A percentile compares a stretch with the other conserved stretches of the same genome.
These are phyloP conservation scores for Coelopa frigida DNA, from an alignment of 1,140 invertebrate genomes.

Conservation along the genomic window DNA sequence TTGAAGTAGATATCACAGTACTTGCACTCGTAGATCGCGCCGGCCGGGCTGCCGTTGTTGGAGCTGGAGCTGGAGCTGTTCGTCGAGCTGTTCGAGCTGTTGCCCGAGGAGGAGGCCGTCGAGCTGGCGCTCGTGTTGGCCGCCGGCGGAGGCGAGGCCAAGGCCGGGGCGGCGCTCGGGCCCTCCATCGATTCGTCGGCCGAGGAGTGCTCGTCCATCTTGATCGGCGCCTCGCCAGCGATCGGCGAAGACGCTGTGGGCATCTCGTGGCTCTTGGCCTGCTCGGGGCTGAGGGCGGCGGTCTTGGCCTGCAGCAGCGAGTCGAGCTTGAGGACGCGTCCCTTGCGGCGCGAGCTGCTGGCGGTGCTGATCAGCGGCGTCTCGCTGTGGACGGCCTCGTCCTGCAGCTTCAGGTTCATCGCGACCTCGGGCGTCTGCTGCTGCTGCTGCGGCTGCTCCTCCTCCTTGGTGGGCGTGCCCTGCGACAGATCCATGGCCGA, in stretches of 20 bases:
- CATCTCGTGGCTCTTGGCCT: conserved; percentile 15
- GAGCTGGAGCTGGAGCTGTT: conserved; percentile 40
- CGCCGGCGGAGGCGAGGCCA: neutral
- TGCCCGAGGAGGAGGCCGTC: conserved; percentile 37
- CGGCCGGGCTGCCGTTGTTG: conserved; percentile 37
- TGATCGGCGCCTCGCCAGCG: too few species aligned
- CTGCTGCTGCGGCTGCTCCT: conserved; percentile 11
- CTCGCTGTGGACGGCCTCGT: conserved; percentile 25
- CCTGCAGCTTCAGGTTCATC: conserved; percentile 35
- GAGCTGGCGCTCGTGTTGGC: conserved; percentile 33
- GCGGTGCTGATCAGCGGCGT: conserved; percentile 32
- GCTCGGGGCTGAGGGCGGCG: conserved; percentile 25
- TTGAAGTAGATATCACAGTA: conserved; percentile 86
- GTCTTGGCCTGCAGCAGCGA: conserved; percentile 28
- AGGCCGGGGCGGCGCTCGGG: conserved; percentile 6
- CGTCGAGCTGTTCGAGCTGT: conserved; percentile 47
- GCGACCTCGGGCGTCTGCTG: conserved; percentile 18
- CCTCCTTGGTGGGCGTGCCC: conserved; percentile 35
- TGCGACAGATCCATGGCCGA: conserved; percentile 42
- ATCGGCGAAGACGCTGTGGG: conserved; percentile 32
- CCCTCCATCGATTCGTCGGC: conserved; percentile 38
- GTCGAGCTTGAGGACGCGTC: conserved; percentile 35
- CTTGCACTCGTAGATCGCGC: conserved; percentile 59
- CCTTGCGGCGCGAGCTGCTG: conserved; percentile 31
- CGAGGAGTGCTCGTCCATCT: conserved; percentile 26